These are phyloP conservation scores for Diloba caeruleocephala DNA, from an alignment of 2,888 invertebrate genomes.

Conservation along the genomic window DNA sequence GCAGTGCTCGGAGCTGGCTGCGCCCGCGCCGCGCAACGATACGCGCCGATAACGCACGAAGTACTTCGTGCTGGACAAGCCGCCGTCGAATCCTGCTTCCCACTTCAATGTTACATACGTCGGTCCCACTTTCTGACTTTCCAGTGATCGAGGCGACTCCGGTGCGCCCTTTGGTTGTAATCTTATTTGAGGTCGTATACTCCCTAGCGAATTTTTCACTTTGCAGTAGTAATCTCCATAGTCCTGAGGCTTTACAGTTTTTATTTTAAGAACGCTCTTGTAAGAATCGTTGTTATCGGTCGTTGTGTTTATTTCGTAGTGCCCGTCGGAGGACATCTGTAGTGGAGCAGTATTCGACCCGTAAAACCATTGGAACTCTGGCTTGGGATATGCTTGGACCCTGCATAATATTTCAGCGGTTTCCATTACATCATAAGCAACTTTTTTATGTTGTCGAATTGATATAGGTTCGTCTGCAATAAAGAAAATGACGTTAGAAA, in stretches of 20 bases:
- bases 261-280: conserved; percentile 92
- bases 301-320: conserved; percentile 95
- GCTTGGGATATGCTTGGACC: conserved; percentile 97
- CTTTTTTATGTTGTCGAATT: conserved; percentile 95
- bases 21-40: conserved; percentile 87
- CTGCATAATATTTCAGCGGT: conserved; percentile 96
- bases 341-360: conserved; percentile 93
- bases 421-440: conserved; percentile 95
- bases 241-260: conserved; percentile 93
- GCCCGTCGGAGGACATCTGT: conserved; percentile 94
- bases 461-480: conserved; percentile 94
- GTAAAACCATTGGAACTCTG: conserved; percentile 97
- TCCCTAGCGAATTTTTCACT: conserved; percentile 95
- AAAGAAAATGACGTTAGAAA: conserved; percentile 41
- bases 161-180: conserved; percentile 96
- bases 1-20: conserved; percentile 77
- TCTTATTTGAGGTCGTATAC: conserved; percentile 92
- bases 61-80: conserved; percentile 95
- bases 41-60: conserved; percentile 94
- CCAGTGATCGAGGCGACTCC: conserved; percentile 93
- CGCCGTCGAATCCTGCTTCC: conserved; percentile 97
- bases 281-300: conserved; percentile 96
- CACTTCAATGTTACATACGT: conserved; percentile 94
- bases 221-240: conserved; percentile 98
- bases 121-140: conserved; percentile 93